These are phyloP conservation scores for Poecilia picta DNA, from an alignment of 2,797 vertebrate species.

Conservation along the genomic window DNA sequence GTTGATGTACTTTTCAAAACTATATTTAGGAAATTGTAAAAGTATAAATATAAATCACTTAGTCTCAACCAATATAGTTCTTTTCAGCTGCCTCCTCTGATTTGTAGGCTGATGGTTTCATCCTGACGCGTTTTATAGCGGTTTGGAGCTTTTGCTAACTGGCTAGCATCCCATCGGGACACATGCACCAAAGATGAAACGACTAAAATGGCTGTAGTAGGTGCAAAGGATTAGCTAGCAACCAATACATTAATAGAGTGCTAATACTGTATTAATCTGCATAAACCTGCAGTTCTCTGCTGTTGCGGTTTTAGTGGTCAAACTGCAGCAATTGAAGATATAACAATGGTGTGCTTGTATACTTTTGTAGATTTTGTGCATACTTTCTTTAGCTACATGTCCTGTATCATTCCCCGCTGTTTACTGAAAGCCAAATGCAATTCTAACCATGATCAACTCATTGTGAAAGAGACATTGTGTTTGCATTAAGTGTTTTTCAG, in stretches of 20 bases:
- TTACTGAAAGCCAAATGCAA: constrained; percentile 21
- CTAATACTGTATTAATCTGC: not conserved
- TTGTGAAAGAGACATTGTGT: constrained; percentile 40
- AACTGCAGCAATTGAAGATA: not conserved
- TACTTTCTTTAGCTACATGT: not conserved
- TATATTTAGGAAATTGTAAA: not conserved
- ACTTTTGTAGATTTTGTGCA: not conserved
- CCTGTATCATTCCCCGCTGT: not conserved
- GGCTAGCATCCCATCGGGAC: not conserved
- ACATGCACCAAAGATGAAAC: not conserved
- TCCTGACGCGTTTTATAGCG: not conserved
- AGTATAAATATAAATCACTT: not conserved
- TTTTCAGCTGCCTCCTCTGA: not conserved
- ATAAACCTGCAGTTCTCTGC: not conserved
- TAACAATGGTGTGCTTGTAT: not conserved
- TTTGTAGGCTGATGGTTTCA: not conserved
- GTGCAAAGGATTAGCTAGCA: not conserved
- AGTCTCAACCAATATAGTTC: not conserved
- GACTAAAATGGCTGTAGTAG: not conserved
- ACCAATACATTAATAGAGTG: not conserved
- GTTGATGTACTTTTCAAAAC: not conserved
- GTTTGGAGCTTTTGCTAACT: not conserved
- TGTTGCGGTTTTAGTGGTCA: not conserved
- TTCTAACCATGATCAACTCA: constrained; percentile 15
- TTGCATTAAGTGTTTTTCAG: constrained; percentile 22